Conservation (phyloP, 2,113 vertebrate genomes). For the Psittacula cyanocephala region DNA sequence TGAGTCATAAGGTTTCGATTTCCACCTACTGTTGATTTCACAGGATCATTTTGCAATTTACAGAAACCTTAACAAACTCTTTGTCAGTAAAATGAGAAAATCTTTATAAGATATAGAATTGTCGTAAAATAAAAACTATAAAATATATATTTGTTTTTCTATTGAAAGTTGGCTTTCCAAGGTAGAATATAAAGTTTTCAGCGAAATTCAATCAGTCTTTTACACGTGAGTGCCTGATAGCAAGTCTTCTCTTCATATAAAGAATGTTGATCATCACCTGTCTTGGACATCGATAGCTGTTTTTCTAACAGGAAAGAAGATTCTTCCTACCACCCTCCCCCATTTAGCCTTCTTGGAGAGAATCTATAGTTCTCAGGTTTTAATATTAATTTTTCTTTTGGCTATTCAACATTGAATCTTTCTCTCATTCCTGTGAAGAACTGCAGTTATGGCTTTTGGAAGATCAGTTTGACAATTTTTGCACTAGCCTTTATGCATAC, state of each 20-base stretch:
- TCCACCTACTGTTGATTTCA: background rate
- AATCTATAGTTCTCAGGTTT: background rate
- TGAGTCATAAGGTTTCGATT: background rate
- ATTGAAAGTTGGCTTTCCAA: background rate
- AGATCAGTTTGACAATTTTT: background rate
- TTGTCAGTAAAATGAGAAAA: background rate
- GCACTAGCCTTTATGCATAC: background rate
- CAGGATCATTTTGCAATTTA: background rate
- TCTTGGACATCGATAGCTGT: background rate
- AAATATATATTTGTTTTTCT: background rate
- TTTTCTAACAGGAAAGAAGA: background rate
- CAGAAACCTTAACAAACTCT: background rate
- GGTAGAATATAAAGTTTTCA: background rate
- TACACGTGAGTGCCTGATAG: background rate
- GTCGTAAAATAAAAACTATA: background rate
- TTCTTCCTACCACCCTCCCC: accelerated
- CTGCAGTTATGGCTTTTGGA: background rate
- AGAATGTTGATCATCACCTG: background rate
- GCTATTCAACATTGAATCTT: background rate
- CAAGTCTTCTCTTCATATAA: background rate
- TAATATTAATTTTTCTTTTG: background rate
- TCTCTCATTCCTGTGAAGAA: background rate
- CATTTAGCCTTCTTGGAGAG: background rate
- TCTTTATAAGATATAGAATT: background rate
- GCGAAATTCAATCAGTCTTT: accelerated